Evolutionary conservation across 2,888 invertebrate species (phyloP).

Genomic region (Linnaemya tessellans): DNA sequence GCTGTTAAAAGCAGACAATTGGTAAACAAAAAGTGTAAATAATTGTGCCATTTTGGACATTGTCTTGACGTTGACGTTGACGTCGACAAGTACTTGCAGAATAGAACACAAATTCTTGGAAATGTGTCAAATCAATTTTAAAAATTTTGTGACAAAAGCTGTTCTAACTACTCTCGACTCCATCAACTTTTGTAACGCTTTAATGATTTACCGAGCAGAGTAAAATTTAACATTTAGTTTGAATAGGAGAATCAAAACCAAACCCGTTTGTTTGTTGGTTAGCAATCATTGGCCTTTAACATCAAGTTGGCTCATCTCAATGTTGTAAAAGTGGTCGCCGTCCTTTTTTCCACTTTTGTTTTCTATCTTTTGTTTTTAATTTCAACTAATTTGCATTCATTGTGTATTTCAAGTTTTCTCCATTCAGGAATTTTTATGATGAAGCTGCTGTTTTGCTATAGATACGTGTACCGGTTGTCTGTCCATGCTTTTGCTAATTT

Average conservation of each 20-base stretch:
- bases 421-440: conserved; percentile 43
- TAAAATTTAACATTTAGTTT: neutral
- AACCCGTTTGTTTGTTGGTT: neutral
- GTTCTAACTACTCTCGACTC: too few species aligned
- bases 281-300: conserved; percentile 44
- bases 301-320: conserved; percentile 23
- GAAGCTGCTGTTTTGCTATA: conserved; percentile 25
- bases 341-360: neutral
- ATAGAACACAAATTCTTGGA: too few species aligned
- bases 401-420: conserved; percentile 44
- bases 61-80: too few species aligned
- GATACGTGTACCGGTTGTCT: conserved; percentile 20
- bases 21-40: too few species aligned
- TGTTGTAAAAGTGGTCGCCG: conserved; percentile 50
- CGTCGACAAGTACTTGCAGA: too few species aligned
- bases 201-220: too few species aligned
- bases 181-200: too few species aligned
- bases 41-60: too few species aligned
- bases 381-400: conserved; percentile 71
- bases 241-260: neutral
- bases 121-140: too few species aligned
- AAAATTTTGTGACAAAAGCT: too few species aligned
- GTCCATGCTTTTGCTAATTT: neutral
- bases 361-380: conserved; percentile 53
- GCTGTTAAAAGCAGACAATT: too few species aligned